These are phyloP conservation scores for Mormyrops attenuatus DNA, from an alignment of 2,797 vertebrate species.

Conservation along the genomic window DNA sequence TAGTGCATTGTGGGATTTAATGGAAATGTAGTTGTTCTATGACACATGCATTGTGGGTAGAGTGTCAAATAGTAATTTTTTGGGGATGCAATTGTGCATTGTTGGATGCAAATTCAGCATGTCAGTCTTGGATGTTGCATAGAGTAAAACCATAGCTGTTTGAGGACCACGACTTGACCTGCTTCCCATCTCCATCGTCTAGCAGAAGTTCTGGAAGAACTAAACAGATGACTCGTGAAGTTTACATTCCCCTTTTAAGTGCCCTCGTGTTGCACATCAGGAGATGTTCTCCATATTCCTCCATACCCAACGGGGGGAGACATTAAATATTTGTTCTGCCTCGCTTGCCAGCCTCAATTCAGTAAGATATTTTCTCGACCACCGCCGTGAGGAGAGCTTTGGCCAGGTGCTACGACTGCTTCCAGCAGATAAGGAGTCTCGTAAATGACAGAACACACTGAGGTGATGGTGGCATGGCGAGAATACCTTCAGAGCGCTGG, in stretches of 20 bases:
- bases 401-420: neutral
- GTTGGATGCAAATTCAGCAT: neutral
- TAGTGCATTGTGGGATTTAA: neutral
- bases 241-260: conserved; percentile 12
- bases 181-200: neutral
- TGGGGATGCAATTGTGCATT: neutral
- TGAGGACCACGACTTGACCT: neutral
- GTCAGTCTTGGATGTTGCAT: neutral
- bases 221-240: neutral
- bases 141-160: neutral
- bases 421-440: neutral
- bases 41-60: neutral
- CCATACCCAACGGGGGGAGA: neutral
- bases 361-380: neutral
- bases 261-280: neutral
- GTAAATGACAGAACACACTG: neutral
- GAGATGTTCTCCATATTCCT: neutral
- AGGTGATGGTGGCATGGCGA: neutral
- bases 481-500: neutral
- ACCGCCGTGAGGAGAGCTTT: neutral
- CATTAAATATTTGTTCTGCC: neutral
- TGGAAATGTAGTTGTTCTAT: neutral
- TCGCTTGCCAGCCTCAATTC: neutral
- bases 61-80: conserved; percentile 10
- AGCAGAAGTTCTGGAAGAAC: neutral